Evolutionary conservation across 2,113 vertebrate genomes (phyloP).

Genomic region (Pterocles burchelli): DNA sequence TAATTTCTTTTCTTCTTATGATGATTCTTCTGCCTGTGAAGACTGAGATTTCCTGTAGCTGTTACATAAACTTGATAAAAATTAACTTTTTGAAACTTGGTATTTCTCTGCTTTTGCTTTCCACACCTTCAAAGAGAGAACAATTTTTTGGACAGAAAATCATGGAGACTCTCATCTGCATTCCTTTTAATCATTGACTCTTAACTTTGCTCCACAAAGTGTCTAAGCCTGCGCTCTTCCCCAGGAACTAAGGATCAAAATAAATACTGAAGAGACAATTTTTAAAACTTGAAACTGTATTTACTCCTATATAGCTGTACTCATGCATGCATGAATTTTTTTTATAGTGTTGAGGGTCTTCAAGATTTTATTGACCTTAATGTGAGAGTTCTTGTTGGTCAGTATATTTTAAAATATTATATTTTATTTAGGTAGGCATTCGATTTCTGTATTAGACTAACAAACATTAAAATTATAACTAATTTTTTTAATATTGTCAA

Average conservation of each 20-base stretch:
- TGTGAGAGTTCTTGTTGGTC: not conserved
- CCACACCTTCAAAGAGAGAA: not conserved
- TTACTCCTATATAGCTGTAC: not conserved
- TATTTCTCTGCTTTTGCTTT: not conserved
- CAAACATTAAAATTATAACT: not conserved
- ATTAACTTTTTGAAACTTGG: not conserved
- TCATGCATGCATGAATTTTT: not conserved
- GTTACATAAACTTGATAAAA: not conserved
- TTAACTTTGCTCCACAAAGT: not conserved
- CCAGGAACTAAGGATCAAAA: not conserved
- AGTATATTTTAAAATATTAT: not conserved
- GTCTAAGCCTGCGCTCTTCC: not conserved
- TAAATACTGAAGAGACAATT: not conserved
- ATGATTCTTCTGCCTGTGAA: not conserved
- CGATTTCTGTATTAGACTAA: not conserved
- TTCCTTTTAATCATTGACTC: not conserved
- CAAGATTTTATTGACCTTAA: not conserved
- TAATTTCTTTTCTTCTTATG: not conserved
- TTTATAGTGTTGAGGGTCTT: not conserved
- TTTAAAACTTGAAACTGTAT: not conserved
- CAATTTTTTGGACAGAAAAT: not conserved
- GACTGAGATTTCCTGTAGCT: not conserved
- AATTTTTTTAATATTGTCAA: not conserved
- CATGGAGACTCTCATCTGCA: not conserved
- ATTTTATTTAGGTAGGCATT: not conserved